A percentile compares a stretch with the other conserved stretches of the same genome.
Conservation (phyloP, 2,797 vertebrate species). For the Urocyon cinereoargenteus region DNA sequence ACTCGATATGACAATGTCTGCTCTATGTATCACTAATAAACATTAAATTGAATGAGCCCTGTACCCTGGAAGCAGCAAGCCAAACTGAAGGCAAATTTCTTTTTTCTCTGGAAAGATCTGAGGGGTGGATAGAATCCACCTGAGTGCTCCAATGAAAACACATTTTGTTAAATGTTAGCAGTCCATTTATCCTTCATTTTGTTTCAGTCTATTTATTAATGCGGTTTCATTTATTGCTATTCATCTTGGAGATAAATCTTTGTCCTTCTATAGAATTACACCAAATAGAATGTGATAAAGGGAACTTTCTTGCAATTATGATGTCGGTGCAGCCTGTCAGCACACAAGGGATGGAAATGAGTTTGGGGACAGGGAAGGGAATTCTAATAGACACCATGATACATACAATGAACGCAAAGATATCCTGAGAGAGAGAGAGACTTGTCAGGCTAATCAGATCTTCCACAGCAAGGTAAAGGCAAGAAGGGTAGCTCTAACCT, state of each 20-base stretch:
- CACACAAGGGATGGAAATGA: conserved; percentile 89
- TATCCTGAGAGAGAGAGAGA: conserved; percentile 88
- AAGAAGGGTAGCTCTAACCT: conserved; percentile 92
- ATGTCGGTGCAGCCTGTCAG: conserved; percentile 89
- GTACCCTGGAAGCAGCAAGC: conserved; percentile 84
- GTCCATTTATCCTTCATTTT: conserved; percentile 87
- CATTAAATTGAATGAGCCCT: conserved; percentile 88
- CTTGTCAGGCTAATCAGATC: conserved; percentile 92
- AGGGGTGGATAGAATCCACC: conserved; percentile 86
- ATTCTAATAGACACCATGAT: conserved; percentile 92
- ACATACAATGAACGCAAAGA: conserved; percentile 88
- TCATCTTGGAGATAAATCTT: conserved; percentile 91
- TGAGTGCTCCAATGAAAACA: conserved; percentile 88
- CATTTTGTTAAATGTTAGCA: conserved; percentile 85
- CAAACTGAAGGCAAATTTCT: conserved; percentile 85
- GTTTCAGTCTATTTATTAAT: conserved; percentile 89
- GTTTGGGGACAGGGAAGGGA: conserved; percentile 89
- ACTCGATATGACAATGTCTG: conserved; percentile 88
- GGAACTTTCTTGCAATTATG: conserved; percentile 91
- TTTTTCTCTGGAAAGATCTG: conserved; percentile 83
- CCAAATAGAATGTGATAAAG: conserved; percentile 92
- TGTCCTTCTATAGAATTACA: conserved; percentile 90
- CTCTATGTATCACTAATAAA: conserved; percentile 89
- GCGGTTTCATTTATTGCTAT: conserved; percentile 90
- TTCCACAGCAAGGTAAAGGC: conserved; percentile 89